Evolutionary conservation across 2,797 vertebrate genomes (phyloP), one percentile per base, ranked within the genome.

Genomic region (Cynodonichthys magdalenae): DNA sequence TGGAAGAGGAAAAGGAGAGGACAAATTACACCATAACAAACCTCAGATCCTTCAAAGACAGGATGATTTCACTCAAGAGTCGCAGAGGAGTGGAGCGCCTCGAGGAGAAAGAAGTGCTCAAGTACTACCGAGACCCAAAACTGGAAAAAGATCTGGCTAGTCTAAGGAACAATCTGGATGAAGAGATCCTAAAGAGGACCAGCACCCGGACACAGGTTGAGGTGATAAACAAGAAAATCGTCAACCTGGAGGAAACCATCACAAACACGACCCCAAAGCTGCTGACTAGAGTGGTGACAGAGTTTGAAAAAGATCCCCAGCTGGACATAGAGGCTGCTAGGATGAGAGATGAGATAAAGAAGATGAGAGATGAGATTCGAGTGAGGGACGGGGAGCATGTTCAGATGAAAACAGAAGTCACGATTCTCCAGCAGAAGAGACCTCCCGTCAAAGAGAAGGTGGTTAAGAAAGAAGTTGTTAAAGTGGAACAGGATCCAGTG

Each of bases 261-360:
- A 95, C 93, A 63, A 88, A 75, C 0, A 12, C 68, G 15, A 79
- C 92, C 76, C 91, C 95, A 34, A 96, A 96, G 73, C 89, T 98
- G 47, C 90, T 97, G 70, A 98, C 95, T 56, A 98, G 95, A 89
- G 98, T 98, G 82, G 94, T 99, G 80, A 99, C 96, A 8, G 94
- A 96, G 74, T 95, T 95, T 55, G 96, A 99, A 88, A 95, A 80
- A 87, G 96, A 98, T 80, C 95, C 96, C n/a, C 89, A 91, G 71
- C 81, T 99, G 70, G 96, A 96, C 5, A 62, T 86, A 6, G 94
- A 98, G 62, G 95, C 94, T 2, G 74, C 71, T 24, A 94, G 86
- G 63, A 80, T 97, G 10, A 92, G 80, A 51, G 83, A 92, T 4
- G 95, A 97, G 72, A 95, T 97, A 71, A 79, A 52, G 12, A 91